Base-by-base conservation (phyloP, 2,888 invertebrate species). In the Cosmia pyralina region DNA sequence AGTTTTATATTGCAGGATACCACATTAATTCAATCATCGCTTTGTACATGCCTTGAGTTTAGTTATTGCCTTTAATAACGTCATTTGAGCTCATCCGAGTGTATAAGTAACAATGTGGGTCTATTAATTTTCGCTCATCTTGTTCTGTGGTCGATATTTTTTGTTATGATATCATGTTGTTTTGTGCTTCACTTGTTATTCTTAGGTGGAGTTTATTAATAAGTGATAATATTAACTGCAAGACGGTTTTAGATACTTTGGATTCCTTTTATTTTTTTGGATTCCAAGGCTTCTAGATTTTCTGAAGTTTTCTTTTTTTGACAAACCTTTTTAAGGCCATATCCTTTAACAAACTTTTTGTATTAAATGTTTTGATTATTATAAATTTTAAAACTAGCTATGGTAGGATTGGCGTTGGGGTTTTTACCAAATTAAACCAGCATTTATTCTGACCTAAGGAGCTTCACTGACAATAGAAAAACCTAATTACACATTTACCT, bases 71-170 rank as follows among this genome's bases (percentile, higher is more conserved):
- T 50, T 6, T 74, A 69, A 74, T 69, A 66, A 59, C 46, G 66
- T 69, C 57, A 69, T 75, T 71, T 69, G 69, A 60, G 55, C 50
- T 59, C 66, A 78, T 55, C 41, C 41, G 2, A 68, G 75, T 72
- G 75, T 75, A 72, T 55, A 44, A 58, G 62, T 41, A 69, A 75
- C 70, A 77, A 81, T 77, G 70, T 72, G 19, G 77, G 44, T 63
- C 77, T 75, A 83, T 83, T 82, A 82, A 80, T 80, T 70, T 77
- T 63, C 48, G 69, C 66, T 74, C 73, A 57, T 81, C 64, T 74
- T 48, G 69, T 64, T 53, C 34, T 60, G 53, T 65, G 62, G 59
- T 70, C 68, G 41, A 57, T 60, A 72, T 65, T 82, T 82, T 82
- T 82, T 82, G 72, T 75, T 55, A 0, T 10, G 13, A 63, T 57